Conservation (phyloP, 92 coral and sea anemone genomes). For the Paramuricea clavata region DNA sequence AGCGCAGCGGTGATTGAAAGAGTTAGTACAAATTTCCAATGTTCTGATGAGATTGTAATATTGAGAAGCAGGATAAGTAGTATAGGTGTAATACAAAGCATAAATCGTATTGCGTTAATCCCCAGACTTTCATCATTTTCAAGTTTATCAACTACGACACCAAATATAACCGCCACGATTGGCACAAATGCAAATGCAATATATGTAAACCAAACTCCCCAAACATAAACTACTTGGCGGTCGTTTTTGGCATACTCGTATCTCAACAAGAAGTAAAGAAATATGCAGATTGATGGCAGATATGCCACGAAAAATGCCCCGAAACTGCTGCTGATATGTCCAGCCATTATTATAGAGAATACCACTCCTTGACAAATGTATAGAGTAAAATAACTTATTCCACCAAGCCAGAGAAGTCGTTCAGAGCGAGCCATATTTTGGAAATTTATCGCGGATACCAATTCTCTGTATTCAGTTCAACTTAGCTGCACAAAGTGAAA, state of each 20-base stretch:
- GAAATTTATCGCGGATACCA: neutral
- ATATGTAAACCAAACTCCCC: constrained; percentile 19
- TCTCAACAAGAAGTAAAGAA: neutral
- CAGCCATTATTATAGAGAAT: neutral
- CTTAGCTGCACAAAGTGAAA: neutral
- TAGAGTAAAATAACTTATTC: neutral
- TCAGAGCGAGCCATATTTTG: neutral
- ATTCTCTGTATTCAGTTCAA: neutral
- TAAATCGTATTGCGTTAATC: neutral
- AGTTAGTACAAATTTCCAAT: constrained; percentile 23
- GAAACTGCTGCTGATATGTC: neutral
- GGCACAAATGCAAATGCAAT: constrained; percentile 6
- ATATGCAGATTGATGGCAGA: neutral
- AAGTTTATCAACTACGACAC: constrained; percentile 1
- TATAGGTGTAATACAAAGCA: constrained; percentile 16
- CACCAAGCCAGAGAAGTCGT: neutral
- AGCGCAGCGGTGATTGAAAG: constrained; percentile 10
- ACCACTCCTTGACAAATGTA: neutral
- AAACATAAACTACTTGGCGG: neutral
- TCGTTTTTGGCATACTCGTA: constrained; percentile 9
- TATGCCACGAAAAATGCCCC: constrained; percentile 5
- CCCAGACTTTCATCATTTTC: neutral
- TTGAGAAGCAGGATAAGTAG: constrained; percentile 16
- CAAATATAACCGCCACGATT: neutral
- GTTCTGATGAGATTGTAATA: constrained; percentile 13